phyloP scores from a whole-genome alignment of 2,113 vertebrate genomes.

The western clawed frog (Xenopus tropicalis) region UCB_Xtro_10.0 CM004445.2:151276501-151277000 shows the following conservation, averaged over 20 bases:
- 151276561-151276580: too few species aligned
- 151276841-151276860: constrained; percentile 48
- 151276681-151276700: constrained; percentile 37
- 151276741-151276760: constrained; percentile 52
- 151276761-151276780: constrained; percentile 52
- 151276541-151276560: too few species aligned
- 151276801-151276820: constrained; percentile 60
- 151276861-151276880: constrained; percentile 58
- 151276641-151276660: neutral
- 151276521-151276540: too few species aligned
- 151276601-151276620: too few species aligned
- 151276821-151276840: constrained; percentile 51
- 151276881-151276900: neutral
- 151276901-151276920: too few species aligned
- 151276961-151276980: constrained; percentile 65
- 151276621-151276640: too few species aligned
- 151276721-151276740: constrained; percentile 23
- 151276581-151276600: too few species aligned
- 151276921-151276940: neutral
- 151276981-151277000: constrained; percentile 59
- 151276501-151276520: too few species aligned
- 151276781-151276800: constrained; percentile 49
- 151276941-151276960: constrained; percentile 18
- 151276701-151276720: constrained; percentile 27
- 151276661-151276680: constrained; percentile 28